Conservation (phyloP, 1,140 invertebrate genomes). For the Diabrotica undecimpunctata region DNA sequence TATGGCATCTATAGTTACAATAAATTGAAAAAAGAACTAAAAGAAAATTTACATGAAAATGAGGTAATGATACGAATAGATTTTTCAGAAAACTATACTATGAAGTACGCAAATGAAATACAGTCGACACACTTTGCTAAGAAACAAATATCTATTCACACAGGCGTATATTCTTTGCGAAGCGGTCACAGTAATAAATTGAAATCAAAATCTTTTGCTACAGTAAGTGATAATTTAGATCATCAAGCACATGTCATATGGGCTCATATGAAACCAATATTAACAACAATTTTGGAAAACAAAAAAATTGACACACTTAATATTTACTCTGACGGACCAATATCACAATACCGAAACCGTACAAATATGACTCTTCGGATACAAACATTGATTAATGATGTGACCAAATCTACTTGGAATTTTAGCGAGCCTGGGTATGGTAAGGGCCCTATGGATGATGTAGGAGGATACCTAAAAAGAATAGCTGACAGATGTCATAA, state of each 20-base stretch:
- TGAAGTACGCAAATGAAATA: too few species aligned
- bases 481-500: neutral
- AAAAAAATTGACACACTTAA: slow-evolving; percentile 31
- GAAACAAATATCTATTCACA: too few species aligned
- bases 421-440: slow-evolving; percentile 43
- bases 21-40: too few species aligned
- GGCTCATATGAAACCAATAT: too few species aligned
- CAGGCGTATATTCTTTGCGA: slow-evolving; percentile 7
- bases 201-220: slow-evolving; percentile 42
- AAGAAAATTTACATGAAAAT: too few species aligned
- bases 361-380: slow-evolving; percentile 36
- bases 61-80: too few species aligned
- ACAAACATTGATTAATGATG: slow-evolving; percentile 18
- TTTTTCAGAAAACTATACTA: too few species aligned
- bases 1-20: too few species aligned
- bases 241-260: too few species aligned
- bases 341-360: slow-evolving; percentile 40
- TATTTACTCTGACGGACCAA: slow-evolving; percentile 37
- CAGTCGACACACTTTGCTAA: too few species aligned
- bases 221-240: slow-evolving; percentile 35
- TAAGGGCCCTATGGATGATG: neutral
- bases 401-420: slow-evolving; percentile 44
- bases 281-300: slow-evolving; percentile 26
- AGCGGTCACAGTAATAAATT: slow-evolving; percentile 23
- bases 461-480: neutral